Evolutionary conservation across 2,113 vertebrate species (phyloP).

Genomic region (Oenanthe melanoleuca): DNA sequence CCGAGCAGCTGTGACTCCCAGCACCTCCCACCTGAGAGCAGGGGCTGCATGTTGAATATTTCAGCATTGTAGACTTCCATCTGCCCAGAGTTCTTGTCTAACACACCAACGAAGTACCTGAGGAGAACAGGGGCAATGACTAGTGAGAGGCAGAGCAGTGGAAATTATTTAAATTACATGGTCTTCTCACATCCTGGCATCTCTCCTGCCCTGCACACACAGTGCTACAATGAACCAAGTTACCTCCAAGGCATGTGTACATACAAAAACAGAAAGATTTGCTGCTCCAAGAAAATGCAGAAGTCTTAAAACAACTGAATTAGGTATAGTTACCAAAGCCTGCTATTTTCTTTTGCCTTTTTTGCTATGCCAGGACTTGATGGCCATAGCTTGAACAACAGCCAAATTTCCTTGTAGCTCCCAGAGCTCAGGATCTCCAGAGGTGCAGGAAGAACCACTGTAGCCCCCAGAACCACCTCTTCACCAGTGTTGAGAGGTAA

Average conservation of each 20-base stretch:
- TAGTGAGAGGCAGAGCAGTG: background rate
- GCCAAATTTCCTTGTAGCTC: background rate
- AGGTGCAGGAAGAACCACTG: background rate
- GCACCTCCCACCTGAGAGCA: conserved; percentile 82
- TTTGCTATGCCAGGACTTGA: background rate
- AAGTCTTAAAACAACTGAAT: background rate
- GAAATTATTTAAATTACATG: rapidly evolving
- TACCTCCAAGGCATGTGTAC: background rate
- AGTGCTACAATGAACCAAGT: background rate
- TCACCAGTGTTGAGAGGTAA: background rate
- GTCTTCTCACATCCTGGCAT: background rate
- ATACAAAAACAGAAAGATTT: background rate
- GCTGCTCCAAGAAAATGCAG: background rate
- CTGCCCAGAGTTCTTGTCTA: conserved; percentile 85
- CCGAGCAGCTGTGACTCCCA: background rate
- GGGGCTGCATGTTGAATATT: conserved; percentile 90
- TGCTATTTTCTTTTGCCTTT: background rate
- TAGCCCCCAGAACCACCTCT: background rate
- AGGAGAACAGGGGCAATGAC: background rate
- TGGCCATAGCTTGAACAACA: background rate
- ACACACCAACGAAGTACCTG: conserved; percentile 92
- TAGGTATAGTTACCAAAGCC: background rate
- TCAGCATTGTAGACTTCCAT: conserved; percentile 92
- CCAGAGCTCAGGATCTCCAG: background rate
- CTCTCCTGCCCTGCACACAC: background rate